Conservation (phyloP, 2,888 invertebrate species). For the Spisula solida region DNA sequence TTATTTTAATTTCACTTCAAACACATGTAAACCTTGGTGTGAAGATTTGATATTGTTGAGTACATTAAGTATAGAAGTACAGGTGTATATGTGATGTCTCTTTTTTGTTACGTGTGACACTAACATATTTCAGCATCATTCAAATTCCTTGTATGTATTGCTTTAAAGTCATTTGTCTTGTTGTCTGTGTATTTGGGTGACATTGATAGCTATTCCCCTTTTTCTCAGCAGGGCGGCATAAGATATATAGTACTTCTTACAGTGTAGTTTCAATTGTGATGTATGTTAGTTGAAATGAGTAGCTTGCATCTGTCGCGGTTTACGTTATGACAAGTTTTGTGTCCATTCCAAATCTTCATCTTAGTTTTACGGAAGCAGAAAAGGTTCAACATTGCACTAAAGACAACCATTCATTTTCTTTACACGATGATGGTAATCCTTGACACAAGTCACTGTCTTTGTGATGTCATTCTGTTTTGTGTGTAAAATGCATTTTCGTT, state of each 20-base stretch:
- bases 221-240: neutral
- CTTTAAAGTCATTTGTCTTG: slow-evolving; percentile 16
- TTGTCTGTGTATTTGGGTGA: neutral
- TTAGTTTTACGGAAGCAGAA: no score
- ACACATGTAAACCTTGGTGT: slow-evolving; percentile 37
- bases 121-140: neutral
- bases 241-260: neutral
- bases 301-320: no score
- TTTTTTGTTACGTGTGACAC: neutral
- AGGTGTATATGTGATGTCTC: slow-evolving; percentile 47
- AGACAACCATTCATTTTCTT: no score
- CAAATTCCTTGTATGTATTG: neutral
- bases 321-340: no score
- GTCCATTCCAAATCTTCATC: no score
- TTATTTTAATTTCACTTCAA: slow-evolving; percentile 56
- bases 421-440: no score
- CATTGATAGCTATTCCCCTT: neutral
- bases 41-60: slow-evolving; percentile 49
- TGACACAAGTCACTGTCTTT: no score
- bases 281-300: neutral
- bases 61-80: neutral
- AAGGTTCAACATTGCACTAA: no score
- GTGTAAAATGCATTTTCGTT: no score
- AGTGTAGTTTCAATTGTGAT: neutral
- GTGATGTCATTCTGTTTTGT: no score